Evolutionary conservation across 1,140 invertebrate genomes (phyloP).

Genomic region (Prorops nasuta): DNA sequence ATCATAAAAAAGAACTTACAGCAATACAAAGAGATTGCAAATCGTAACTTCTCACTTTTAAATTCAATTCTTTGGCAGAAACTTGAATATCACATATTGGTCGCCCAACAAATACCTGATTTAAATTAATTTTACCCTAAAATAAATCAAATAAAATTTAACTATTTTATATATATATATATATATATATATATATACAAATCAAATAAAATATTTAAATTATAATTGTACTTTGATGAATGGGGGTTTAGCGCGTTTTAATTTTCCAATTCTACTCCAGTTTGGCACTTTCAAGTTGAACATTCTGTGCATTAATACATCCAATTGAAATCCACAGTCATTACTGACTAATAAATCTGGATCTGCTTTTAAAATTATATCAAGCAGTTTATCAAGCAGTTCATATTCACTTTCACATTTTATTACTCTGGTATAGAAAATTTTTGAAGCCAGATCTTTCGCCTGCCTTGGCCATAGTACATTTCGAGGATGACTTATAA

Average conservation of each 20-base stretch:
- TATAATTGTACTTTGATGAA: slow-evolving; percentile 29
- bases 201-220: not conserved
- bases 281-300: slow-evolving; percentile 72
- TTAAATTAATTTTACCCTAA: slow-evolving; percentile 53
- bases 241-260: slow-evolving; percentile 65
- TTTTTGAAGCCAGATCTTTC: slow-evolving; percentile 63
- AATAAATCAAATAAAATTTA: slow-evolving; percentile 56
- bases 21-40: slow-evolving; percentile 77
- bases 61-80: slow-evolving; percentile 86
- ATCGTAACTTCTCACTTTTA: slow-evolving; percentile 89
- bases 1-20: slow-evolving; percentile 35
- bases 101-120: slow-evolving; percentile 70
- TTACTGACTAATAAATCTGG: slow-evolving; percentile 93
- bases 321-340: slow-evolving; percentile 86
- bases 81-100: slow-evolving; percentile 92
- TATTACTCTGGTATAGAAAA: slow-evolving; percentile 73
- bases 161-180: slow-evolving; percentile 1
- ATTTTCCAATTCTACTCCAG: slow-evolving; percentile 87
- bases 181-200: not conserved
- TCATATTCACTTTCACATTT: slow-evolving; percentile 83
- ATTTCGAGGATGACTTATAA: slow-evolving; percentile 75
- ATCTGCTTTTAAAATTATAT: slow-evolving; percentile 83
- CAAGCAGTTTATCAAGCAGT: slow-evolving; percentile 79
- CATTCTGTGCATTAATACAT: slow-evolving; percentile 83
- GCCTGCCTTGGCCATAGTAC: slow-evolving; percentile 80